Base-by-base conservation (phyloP, 2,113 vertebrate genomes). In the Rhinolophus sinicus region DNA sequence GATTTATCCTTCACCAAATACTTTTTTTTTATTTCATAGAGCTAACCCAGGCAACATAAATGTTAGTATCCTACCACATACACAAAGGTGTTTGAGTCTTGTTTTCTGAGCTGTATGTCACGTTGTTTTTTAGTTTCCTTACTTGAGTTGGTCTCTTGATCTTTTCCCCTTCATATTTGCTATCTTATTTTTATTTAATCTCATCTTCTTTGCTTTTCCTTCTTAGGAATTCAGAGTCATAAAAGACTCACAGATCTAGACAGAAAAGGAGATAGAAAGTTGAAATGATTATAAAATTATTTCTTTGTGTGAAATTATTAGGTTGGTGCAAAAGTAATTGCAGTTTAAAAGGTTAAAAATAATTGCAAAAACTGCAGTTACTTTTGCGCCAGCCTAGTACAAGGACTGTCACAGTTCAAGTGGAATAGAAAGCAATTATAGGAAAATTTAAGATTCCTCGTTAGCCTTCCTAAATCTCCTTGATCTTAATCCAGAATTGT, bases 401-500 rank as follows among this genome's bases (percentile, higher is more conserved):
- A 92, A 78, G 44, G 50, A 85, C 47, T 70, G 6, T 94, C 85
- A 81, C 11, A 52, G 92, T 80, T 70, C 38, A 95, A 47, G 54
- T 82, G 62, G 0, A 70, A 30, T 60, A 10, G 35, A 88, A 85
- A 96, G 12, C 38, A 86, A 19, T 65, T 93, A 75, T 47, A 65
- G 84, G 40, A 70, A 65, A 54, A 72, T 21, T 80, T 85, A 95
- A 86, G 24, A 60, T 90, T 88, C 22, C 70, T 94, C 65, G 18
- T 93, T 28, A 58, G 24, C 83, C 54, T 88, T 88, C 35, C 83
- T 73, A 75, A 91, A 70, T 93, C 50, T 77, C 65, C 40, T 94
- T 94, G 52, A 88, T 90, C 69, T 97, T 88, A 67, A 67, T 10
- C 40, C 78, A 92, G n/a, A 95, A 89, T 87, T 64, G 50, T 96